Base-by-base conservation (phyloP, 2,888 invertebrate genomes). In the Archips crataeganus region DNA sequence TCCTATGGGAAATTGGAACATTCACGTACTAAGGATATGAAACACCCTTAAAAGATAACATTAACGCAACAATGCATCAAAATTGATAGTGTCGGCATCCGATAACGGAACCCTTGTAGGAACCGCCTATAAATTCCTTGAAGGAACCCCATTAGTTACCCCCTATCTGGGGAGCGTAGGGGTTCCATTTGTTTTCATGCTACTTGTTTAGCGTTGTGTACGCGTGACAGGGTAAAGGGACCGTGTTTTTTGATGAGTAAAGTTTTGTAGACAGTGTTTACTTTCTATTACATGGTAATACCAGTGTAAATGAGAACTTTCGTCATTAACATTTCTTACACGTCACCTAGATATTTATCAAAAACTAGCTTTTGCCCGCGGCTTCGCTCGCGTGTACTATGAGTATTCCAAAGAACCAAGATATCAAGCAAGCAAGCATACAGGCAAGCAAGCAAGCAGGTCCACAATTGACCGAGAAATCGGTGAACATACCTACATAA, bases 91-190 rank as follows among this genome's bases (percentile, higher is more conserved):
- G 68, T 2, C 67, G 36, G 68, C 64, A 36, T 34, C 68, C 64
- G 74, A 74, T 70, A 70, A 47, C 57, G 57, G 70, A 62, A 68
- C 62, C 72, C 60, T 11, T 42, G n/a, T 57, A 49, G 36, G 63
- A 36, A 65, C 74, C 70, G 68, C 64, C 69, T 51, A 74, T 74
- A 74, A 72, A 74, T 74, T 74, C 65, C 60, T 65, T 34, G 34
- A 39, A 61, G 74, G 60, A 70, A 74, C 74, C 70, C 69, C 60
- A 74, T 72, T 74, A 74, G 51, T 74, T 65, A 70, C 36, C 69
- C 74, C 74, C 74, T 74, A 74, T 74, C 70, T 70, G 57, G 73
- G 64, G 69, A 73, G 47, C 63, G 51, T 10, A 11, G 39, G 64
- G 72, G 49, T 54, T 54, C 63, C 23, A 63, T 72, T 68, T 68